phyloP scores from a whole-genome alignment of 2,888 invertebrate species.

The Mimachlamys varia region DNA sequence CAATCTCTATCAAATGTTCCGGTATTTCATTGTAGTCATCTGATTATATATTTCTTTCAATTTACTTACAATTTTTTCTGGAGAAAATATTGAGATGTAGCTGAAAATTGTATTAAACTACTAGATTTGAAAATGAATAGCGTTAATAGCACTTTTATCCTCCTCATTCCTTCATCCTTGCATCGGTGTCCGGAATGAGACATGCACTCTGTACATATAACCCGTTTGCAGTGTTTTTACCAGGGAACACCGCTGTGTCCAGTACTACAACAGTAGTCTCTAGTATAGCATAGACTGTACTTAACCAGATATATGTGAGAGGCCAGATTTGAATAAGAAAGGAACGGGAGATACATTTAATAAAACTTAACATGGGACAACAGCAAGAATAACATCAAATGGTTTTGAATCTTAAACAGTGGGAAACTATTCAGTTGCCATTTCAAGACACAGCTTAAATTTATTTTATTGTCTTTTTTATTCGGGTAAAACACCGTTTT shows the following conservation, averaged over 20 bases:
- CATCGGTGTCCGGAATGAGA: slow-evolving; percentile 15
- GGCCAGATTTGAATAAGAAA: neutral
- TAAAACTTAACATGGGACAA: too few species aligned
- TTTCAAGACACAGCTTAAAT: too few species aligned
- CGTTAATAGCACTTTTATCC: neutral
- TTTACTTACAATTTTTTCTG: neutral
- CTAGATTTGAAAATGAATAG: neutral
- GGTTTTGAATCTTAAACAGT: too few species aligned
- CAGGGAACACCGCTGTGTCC: neutral
- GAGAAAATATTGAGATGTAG: neutral
- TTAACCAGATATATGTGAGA: neutral
- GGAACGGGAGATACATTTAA: too few species aligned
- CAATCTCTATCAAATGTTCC: neutral
- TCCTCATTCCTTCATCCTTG: neutral
- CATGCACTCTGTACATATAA: neutral
- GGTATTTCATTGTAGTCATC: neutral
- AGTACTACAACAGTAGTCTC: neutral
- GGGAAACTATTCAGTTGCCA: too few species aligned
- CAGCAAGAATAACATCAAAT: too few species aligned
- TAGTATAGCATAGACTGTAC: too few species aligned
- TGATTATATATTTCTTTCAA: neutral
- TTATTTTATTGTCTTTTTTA: too few species aligned
- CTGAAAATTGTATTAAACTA: neutral
- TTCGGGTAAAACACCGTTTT: too few species aligned
- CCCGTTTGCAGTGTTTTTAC: neutral